Evolutionary conservation across 2,113 vertebrate genomes (phyloP).

Genomic region (human (Homo sapiens)): GRCh38 chr2:214312501-214313000

Average conservation of each 20-base stretch:
- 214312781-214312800: constrained; percentile 30
- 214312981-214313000: background rate
- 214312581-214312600: background rate
- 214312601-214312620: background rate
- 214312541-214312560: background rate
- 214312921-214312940: background rate
- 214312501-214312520: background rate
- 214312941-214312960: background rate
- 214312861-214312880: constrained; percentile 15
- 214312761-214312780: constrained; percentile 17
- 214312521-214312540: background rate
- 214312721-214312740: background rate
- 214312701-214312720: background rate
- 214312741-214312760: background rate
- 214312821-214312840: constrained; percentile 18
- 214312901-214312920: constrained; percentile 32
- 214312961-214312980: background rate
- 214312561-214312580: background rate
- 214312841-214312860: background rate
- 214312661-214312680: background rate
- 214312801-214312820: background rate
- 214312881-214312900: background rate
- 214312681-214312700: background rate
- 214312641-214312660: background rate
- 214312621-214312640: background rate